Percentiles rank a stretch among this genome's conserved stretches.
Conservation (phyloP, 2,113 vertebrate genomes). For the Garra rufa region DNA sequence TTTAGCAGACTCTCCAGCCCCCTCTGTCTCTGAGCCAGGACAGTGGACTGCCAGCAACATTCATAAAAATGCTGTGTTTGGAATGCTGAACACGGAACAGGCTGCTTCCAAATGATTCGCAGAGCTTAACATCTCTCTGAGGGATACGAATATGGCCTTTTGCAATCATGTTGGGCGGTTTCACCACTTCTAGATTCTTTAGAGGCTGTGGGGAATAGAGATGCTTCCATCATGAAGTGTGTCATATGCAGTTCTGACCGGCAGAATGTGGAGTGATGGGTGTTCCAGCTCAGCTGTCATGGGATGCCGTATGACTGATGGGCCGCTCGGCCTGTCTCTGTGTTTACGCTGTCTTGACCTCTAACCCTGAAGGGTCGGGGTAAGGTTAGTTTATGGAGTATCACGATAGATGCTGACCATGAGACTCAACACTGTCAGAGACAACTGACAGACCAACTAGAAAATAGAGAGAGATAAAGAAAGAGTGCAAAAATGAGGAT, state of each 20-base stretch:
- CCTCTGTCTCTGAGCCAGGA: slow-evolving; percentile 38
- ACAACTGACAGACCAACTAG: slow-evolving; percentile 22
- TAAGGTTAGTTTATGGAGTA: slow-evolving; percentile 56
- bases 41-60: slow-evolving; percentile 56
- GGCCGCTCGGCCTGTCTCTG: slow-evolving; percentile 52
- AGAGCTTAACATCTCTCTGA: slow-evolving; percentile 44
- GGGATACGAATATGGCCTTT: slow-evolving; percentile 16
- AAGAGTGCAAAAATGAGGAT: slow-evolving; percentile 3
- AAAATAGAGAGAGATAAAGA: slow-evolving; percentile 3
- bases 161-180: slow-evolving; percentile 17
- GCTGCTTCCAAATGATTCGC: slow-evolving; percentile 56
- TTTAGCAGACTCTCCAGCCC: slow-evolving; percentile 69
- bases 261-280: slow-evolving; percentile 49
- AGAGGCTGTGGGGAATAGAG: not conserved
- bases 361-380: slow-evolving; percentile 63
- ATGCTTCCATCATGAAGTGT: not conserved
- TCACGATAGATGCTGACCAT: slow-evolving; percentile 38
- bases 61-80: slow-evolving; percentile 65
- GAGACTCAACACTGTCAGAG: slow-evolving; percentile 8
- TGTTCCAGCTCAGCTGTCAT: slow-evolving; percentile 31
- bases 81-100: slow-evolving; percentile 66
- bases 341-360: slow-evolving; percentile 69
- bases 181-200: not conserved
- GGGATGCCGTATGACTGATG: slow-evolving; percentile 58
- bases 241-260: slow-evolving; percentile 19